Base-by-base conservation (phyloP, 2,113 vertebrate genomes). In the Vidua chalybeata region DNA sequence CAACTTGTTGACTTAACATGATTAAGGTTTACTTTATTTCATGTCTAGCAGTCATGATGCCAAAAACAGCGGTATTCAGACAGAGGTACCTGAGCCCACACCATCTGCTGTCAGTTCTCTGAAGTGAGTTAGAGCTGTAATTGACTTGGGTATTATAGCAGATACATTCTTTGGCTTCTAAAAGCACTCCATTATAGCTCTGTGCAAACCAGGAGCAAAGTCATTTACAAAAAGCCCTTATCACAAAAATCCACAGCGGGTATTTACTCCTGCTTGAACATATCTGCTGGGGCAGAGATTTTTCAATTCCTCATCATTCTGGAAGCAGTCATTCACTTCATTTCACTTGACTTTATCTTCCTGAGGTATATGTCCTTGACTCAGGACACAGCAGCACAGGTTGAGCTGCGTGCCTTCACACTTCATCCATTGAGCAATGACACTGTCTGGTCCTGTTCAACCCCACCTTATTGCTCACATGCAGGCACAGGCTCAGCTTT, bases 121-220 rank as follows among this genome's bases (percentile, higher is more conserved):
- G 64, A 90, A 92, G 72, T 46, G 15, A 85, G 28, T 79, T 91
- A 76, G 63, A 88, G 26, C 28, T 71, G 71, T 83, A 93, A 84
- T 35, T 93, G 82, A 88, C 49, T 64, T 56, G 11, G 11, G 30
- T 86, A 37, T 39, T 90, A 77, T 0, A 93, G 72, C 12, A 84
- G 72, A 63, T 71, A 51, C 15, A 55, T 48, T 22, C 20, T 80
- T 23, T 22, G 56, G 7, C 31, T 90, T 91, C 93, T 92, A 58
- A 92, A 93, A 86, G 63, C 28, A 66, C 48, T 64, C 12, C 17
- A 11, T 64, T 62, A 56, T 41, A 75, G 45, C 33, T 83, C 41
- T 51, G 35, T 61, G 61, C 31, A 84, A 94, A 84, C 45, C 58
- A 68, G 20, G 20, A 66, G 12, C 66, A 46, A 74, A 92, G n/a